Evolutionary conservation across 2,797 vertebrate species (phyloP), one percentile per base, ranked within the genome.

Genomic region (Margarornis squamiger): DNA sequence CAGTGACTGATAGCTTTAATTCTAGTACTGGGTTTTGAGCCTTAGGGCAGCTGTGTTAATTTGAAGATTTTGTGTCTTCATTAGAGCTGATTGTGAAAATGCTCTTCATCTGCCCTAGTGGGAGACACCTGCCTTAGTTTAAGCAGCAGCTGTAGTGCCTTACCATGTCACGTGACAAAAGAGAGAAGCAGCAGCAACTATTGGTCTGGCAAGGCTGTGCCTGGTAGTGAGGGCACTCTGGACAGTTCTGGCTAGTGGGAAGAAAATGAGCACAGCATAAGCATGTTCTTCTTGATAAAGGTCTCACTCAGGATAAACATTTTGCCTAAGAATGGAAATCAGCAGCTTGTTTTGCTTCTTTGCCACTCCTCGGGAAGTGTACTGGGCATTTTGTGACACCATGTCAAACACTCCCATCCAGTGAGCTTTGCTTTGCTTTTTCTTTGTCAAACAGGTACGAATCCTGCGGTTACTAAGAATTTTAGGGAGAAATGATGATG

Each of bases 391-490:
- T 70, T n/a, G 7, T 6, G n/a, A 9, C 17, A 55, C 43, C 10
- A 2, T 7, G 22, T 82, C 32, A 80, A 81, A 36, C 18, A 5
- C 59, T 92, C 61, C 68, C 11, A 76, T 57, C 8, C 22, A 72
- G 3, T 45, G 29, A 72, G 21, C 34, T 62, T 62, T 92, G 24
- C 74, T 91, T 82, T 94, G 41, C 80, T 95, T 92, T 96, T 86
- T 96, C 96, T 96, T 27, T 96, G 22, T 83, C 57, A 81, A 63
- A 93, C 66, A 99, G 99, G 99, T 99, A 95, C 98, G 99, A 96
- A 99, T 99, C 98, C 98, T 99, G 97, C 98, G 99, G 97, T 98
- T 99, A 97, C 98, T 99, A 97, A 98, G 99, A 98, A 99, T 99
- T 98, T 98, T 99, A 97, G 99, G 99, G 94, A 98, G 98, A 98